Base-by-base conservation (phyloP, 2,888 invertebrate species). In the Oligia strigilis region DNA sequence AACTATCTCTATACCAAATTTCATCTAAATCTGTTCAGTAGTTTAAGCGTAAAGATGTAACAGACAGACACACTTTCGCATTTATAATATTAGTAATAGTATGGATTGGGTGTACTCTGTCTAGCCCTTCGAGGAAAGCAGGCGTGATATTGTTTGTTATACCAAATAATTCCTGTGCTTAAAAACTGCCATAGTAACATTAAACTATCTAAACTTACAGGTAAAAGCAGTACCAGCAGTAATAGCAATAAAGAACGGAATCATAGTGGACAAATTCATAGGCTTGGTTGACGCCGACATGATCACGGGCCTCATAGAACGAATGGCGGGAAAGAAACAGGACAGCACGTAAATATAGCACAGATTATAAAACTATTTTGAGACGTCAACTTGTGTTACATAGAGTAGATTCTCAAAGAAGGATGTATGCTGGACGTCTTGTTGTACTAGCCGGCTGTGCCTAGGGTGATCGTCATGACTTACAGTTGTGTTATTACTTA, bases 261-360 rank as follows among this genome's bases (percentile, higher is more conserved):
- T 98, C 46, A 98, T 99, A 73, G 98, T 98, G 36, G 98, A 99
- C 94, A 99, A 99, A 94, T 99, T 99, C 93, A 98, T 99, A 87
- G 99, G 99, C 0, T 94, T 99, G n/a, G 98, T 98, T 0, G 98
- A 98, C 92, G 97, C 98, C 0, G 97, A 98, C 89, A 98, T 98
- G 98, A 98, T 99, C 92, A 98, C 98, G 78, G 98, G 97, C 80
- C 97, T 99, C 84, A 98, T 99, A 92, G 97, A 98, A 83, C 98
- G 98, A 91, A 96, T 97, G 96, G 90, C 96, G 4, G 95, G 95
- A 3, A 96, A 96, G 80, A 94, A 93, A 81, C 94, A 94, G 80
- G 91, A 92, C 14, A 92, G 83, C 40, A 79, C 91, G 84, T 92
- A 91, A 84, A 76, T 52, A 76, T 49, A 80, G n/a, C 77, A 80